phyloP scores from a whole-genome alignment of 2,113 vertebrate species.

The Picathartes gymnocephalus region DNA sequence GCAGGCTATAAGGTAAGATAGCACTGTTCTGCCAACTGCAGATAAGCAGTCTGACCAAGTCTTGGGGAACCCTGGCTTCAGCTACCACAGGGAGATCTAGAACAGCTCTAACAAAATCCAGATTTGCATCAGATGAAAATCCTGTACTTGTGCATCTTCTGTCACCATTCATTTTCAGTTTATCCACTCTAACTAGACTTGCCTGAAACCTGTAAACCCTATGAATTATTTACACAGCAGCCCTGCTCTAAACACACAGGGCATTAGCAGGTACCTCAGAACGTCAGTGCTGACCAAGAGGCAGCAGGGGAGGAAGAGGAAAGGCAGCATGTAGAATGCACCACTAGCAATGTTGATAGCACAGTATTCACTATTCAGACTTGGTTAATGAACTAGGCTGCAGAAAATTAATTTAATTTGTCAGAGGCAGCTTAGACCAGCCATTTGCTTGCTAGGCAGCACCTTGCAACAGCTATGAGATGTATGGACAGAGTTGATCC shows the following conservation, averaged over 20 bases:
- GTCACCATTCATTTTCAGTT: background rate
- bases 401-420: background rate
- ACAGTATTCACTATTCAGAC: background rate
- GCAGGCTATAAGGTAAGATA: background rate
- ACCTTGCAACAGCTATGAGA: background rate
- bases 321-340: background rate
- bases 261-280: background rate
- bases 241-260: background rate
- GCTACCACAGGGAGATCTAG: background rate
- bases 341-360: background rate
- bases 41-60: background rate
- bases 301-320: background rate
- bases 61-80: background rate
- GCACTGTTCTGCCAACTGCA: background rate
- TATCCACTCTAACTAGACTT: background rate
- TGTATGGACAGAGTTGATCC: background rate
- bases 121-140: background rate
- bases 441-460: background rate
- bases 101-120: background rate
- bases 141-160: background rate
- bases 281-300: background rate
- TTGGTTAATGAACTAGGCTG: background rate
- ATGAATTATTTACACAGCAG: background rate
- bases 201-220: background rate
- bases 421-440: background rate